Conservation (phyloP, 2,888 invertebrate genomes). For the Andrena hattorfiana region DNA sequence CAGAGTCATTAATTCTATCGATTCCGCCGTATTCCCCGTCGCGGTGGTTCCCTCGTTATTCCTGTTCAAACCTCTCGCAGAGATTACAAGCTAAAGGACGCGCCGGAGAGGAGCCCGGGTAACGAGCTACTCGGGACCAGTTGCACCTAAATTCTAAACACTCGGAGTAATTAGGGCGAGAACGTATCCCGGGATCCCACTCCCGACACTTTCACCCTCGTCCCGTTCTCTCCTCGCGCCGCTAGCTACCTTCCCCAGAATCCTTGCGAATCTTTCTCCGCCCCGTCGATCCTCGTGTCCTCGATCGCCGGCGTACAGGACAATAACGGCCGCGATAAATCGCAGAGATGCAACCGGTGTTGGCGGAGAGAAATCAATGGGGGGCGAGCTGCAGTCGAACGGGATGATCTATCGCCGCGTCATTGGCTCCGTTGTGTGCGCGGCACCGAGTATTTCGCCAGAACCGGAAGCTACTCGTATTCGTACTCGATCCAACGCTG, state of each 20-base stretch:
- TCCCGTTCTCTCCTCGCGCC: neutral
- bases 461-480: neutral
- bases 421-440: constrained; percentile 29
- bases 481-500: neutral
- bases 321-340: constrained; percentile 33
- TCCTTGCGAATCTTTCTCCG: neutral
- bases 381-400: constrained; percentile 27
- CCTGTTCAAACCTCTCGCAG: constrained; percentile 48
- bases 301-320: constrained; percentile 6
- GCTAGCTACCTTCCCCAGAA: neutral
- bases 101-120: constrained; percentile 23
- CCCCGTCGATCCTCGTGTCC: neutral
- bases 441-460: constrained; percentile 18
- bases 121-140: constrained; percentile 49
- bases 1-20: constrained; percentile 62
- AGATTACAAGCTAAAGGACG: constrained; percentile 49
- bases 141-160: constrained; percentile 43
- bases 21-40: constrained; percentile 31
- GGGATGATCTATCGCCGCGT: constrained; percentile 54
- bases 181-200: neutral
- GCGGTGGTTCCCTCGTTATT: constrained; percentile 42
- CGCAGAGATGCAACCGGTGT: constrained; percentile 25
- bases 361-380: constrained; percentile 45
- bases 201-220: neutral
- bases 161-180: constrained; percentile 36